These are phyloP conservation scores for Alethe castanea DNA, from an alignment of 2,113 vertebrate genomes.

Conservation along the genomic window DNA sequence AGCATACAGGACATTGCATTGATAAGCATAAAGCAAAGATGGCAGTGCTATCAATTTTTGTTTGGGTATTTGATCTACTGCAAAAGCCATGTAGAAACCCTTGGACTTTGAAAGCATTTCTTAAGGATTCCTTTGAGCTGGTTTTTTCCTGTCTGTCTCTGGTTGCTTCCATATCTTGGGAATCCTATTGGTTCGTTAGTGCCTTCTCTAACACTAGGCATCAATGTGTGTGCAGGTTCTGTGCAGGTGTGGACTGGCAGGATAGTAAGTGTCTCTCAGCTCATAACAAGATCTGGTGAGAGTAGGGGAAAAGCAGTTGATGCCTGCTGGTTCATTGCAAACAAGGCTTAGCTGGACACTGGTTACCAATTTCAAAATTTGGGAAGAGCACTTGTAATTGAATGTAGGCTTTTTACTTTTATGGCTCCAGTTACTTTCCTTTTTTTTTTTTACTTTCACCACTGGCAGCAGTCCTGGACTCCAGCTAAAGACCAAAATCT, in stretches of 20 bases:
- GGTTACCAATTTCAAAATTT: neutral
- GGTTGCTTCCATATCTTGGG: neutral
- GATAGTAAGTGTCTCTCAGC: neutral
- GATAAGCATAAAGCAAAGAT: neutral
- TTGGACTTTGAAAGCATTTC: neutral
- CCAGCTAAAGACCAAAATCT: neutral
- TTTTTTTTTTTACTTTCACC: neutral
- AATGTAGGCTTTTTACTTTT: neutral
- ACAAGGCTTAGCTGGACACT: neutral
- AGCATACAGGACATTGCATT: neutral
- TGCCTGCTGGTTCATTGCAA: neutral
- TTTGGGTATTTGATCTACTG: neutral
- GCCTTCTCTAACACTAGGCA: neutral
- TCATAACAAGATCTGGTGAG: neutral
- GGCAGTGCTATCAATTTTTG: neutral
- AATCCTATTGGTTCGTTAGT: neutral
- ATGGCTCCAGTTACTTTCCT: neutral
- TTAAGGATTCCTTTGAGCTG: neutral
- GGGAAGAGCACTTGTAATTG: neutral
- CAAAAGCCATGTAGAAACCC: neutral
- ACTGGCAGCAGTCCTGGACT: neutral
- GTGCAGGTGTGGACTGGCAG: neutral
- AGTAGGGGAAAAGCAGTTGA: neutral
- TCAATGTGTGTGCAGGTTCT: neutral
- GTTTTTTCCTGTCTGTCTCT: neutral